phyloP scores from a whole-genome alignment of 2,113 vertebrate genomes.

The Poecile atricapillus region DNA sequence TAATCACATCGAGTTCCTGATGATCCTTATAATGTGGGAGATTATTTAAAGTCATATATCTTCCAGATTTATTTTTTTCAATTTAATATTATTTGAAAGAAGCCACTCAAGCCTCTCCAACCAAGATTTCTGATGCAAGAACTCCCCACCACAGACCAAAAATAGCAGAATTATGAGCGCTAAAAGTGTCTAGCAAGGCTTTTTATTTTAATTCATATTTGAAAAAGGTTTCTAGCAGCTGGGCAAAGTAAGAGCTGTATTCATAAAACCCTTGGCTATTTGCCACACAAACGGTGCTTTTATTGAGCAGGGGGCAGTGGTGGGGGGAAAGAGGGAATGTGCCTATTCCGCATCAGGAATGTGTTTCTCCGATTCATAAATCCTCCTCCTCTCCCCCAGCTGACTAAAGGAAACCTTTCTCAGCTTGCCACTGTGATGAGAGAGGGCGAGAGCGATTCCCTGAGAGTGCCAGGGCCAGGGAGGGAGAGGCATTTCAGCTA shows the following conservation, averaged over 20 bases:
- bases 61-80: not conserved
- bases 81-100: slow-evolving; percentile 30
- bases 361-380: slow-evolving; percentile 65
- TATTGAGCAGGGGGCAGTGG: not conserved
- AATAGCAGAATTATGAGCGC: slow-evolving; percentile 54
- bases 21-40: not conserved
- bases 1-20: not conserved
- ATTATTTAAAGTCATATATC: not conserved
- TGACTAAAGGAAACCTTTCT: slow-evolving; percentile 51
- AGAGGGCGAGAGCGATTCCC: not conserved
- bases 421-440: not conserved
- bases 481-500: not conserved
- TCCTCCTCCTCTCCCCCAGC: slow-evolving; percentile 12
- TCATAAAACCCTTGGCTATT: slow-evolving; percentile 71
- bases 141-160: slow-evolving; percentile 1
- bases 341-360: slow-evolving; percentile 62
- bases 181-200: slow-evolving; percentile 51
- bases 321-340: not conserved
- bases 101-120: slow-evolving; percentile 41
- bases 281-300: slow-evolving; percentile 69
- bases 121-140: slow-evolving; percentile 36
- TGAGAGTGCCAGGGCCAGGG: not conserved
- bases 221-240: slow-evolving; percentile 68
- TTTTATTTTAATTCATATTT: slow-evolving; percentile 75
- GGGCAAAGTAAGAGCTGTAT: slow-evolving; percentile 68